phyloP scores from a whole-genome alignment of 2,797 vertebrate genomes.

The Peromyscus attwateri region DNA sequence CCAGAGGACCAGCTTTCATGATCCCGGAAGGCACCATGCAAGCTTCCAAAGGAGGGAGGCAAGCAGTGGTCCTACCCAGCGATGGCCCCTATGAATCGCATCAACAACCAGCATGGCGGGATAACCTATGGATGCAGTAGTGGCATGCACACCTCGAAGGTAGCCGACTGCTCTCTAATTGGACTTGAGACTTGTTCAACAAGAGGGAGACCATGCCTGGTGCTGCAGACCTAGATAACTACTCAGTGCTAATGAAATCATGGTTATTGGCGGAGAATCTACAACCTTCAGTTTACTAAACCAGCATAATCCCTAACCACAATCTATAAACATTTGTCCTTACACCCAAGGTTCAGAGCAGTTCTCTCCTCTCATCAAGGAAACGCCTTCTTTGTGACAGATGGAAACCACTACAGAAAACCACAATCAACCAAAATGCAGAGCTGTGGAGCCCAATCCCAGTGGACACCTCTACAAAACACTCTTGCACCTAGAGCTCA shows the following conservation, averaged over 20 bases:
- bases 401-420: neutral
- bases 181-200: neutral
- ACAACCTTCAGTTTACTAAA: neutral
- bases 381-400: neutral
- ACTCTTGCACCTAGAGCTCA: neutral
- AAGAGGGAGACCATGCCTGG: neutral
- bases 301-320: neutral
- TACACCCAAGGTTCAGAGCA: neutral
- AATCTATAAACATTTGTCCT: neutral
- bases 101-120: neutral
- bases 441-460: neutral
- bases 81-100: neutral
- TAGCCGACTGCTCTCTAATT: neutral
- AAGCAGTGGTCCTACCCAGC: neutral
- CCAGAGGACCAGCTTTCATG: neutral
- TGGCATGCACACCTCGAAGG: neutral
- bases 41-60: neutral
- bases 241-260: neutral
- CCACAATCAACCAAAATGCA: neutral
- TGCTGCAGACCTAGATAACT: neutral
- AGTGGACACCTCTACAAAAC: neutral
- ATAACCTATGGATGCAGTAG: neutral
- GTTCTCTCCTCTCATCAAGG: neutral
- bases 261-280: neutral
- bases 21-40: neutral